These are phyloP conservation scores for Paracanthobrama guichenoti DNA, from an alignment of 2,113 vertebrate genomes.

Conservation along the genomic window DNA sequence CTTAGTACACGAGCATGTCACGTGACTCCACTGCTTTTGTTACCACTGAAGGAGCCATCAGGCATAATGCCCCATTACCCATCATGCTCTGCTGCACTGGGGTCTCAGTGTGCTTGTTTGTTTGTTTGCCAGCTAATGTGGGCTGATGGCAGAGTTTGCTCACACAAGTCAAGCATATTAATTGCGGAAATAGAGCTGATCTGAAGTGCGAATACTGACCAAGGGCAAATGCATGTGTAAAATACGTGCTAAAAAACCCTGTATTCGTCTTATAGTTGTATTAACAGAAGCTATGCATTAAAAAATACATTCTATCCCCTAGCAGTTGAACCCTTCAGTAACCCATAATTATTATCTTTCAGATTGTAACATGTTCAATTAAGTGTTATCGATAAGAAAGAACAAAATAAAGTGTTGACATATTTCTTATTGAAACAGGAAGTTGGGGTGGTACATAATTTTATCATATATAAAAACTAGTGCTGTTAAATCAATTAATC, in stretches of 20 bases:
- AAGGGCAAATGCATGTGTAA: conserved; percentile 11
- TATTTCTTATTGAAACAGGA: too few species aligned
- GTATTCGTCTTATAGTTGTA: too few species aligned
- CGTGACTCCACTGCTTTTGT: conserved; percentile 55
- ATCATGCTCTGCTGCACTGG: conserved; percentile 10
- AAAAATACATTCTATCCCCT: not conserved
- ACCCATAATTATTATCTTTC: not conserved
- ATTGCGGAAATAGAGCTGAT: conserved; percentile 10
- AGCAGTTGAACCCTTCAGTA: not conserved
- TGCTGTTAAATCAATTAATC: too few species aligned
- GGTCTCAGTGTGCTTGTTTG: conserved; percentile 24
- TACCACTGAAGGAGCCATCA: conserved; percentile 58
- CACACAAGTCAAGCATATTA: conserved; percentile 34
- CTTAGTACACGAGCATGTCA: conserved; percentile 54
- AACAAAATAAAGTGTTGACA: not conserved
- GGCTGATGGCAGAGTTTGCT: conserved; percentile 26
- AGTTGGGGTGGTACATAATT: too few species aligned
- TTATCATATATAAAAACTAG: too few species aligned
- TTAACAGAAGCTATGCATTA: not conserved
- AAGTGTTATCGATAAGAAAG: not conserved
- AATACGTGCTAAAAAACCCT: not conserved
- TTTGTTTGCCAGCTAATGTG: conserved; percentile 11
- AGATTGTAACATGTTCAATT: not conserved
- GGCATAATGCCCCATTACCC: conserved; percentile 62
- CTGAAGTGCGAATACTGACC: not conserved